Conservation (phyloP, 2,888 invertebrate species). For the Pseudoips prasinana region DNA sequence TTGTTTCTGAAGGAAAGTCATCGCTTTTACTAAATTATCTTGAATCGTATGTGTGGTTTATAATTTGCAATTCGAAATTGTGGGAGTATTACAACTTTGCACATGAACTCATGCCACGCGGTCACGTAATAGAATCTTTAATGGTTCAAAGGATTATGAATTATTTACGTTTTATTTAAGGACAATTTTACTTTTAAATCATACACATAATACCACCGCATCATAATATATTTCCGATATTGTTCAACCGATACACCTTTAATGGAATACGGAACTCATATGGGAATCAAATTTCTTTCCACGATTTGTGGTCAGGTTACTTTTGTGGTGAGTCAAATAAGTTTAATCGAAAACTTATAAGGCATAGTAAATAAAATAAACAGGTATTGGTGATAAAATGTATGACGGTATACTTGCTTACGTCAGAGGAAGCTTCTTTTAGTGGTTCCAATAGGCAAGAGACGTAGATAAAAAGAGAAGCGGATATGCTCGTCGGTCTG, state of each 20-base stretch:
- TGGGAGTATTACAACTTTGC: background rate
- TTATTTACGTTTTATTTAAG: too few relatives aligned
- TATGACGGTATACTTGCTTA: constrained; percentile 51
- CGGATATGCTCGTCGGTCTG: constrained; percentile 74
- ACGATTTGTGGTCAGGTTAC: constrained; percentile 28
- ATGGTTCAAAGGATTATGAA: too few relatives aligned
- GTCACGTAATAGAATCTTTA: too few relatives aligned
- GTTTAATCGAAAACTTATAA: constrained; percentile 30
- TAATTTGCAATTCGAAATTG: background rate
- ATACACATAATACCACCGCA: too few relatives aligned
- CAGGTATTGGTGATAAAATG: constrained; percentile 43
- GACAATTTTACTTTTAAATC: too few relatives aligned
- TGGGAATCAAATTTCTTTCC: constrained; percentile 31
- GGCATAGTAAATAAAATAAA: constrained; percentile 38
- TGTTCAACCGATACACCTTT: too few relatives aligned
- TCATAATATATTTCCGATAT: too few relatives aligned
- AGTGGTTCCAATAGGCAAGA: constrained; percentile 36
- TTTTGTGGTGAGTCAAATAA: constrained; percentile 47
- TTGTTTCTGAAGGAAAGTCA: constrained; percentile 50
- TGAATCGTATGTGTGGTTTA: background rate
- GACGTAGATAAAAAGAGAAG: constrained; percentile 63
- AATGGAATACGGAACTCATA: constrained; percentile 35
- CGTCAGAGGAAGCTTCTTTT: constrained; percentile 59
- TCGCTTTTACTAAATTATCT: constrained; percentile 18
- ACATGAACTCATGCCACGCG: too few relatives aligned